Base-by-base conservation (phyloP, 2,797 vertebrate genomes). In the Pipistrellus kuhlii region DNA sequence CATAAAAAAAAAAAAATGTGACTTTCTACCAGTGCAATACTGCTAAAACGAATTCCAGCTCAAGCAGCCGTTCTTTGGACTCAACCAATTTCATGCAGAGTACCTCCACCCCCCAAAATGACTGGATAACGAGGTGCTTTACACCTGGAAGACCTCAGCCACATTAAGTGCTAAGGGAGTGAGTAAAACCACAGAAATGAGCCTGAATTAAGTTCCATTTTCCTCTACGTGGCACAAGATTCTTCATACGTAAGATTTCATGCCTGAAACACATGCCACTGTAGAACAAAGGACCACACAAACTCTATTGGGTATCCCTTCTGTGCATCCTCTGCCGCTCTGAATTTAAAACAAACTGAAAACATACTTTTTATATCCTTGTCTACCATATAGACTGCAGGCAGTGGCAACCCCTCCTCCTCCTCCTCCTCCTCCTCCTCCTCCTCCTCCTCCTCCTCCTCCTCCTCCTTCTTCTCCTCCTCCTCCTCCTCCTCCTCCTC, bases 171-270 rank as follows among this genome's bases (percentile, higher is more conserved):
- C 48, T 85, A 55, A 46, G 25, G 66, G 66, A 75, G 17, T 57
- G 55, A 90, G 64, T 87, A 51, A 90, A 76, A 82, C 35, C 62
- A 78, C 62, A 82, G 64, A 92, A 68, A 53, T 80, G 35, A 51
- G n/a, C 75, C 83, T 69, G 66, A 78, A 23, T 75, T 75, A 91
- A 62, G 27, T 86, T 69, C 62, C 68, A 59, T 76, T 93, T 83
- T 69, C 71, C 89, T 85, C 55, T 78, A 25, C 8, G 5, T 20
- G 69, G 76, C n/a, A 35, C 57, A 78, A 88, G 35, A 66, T 80
- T 59, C 30, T 73, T 81, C 44, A 13, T 64, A 75, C 25, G 11
- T 48, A 25, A 78, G 55, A 68, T 62, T 69, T 71, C n/a, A 4
- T 48, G 66, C 59, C 64, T 53, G 64, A 92, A 90, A 68, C 25